Base-by-base conservation (phyloP, 1,140 invertebrate genomes). In the Drosophila suzukii region DNA sequence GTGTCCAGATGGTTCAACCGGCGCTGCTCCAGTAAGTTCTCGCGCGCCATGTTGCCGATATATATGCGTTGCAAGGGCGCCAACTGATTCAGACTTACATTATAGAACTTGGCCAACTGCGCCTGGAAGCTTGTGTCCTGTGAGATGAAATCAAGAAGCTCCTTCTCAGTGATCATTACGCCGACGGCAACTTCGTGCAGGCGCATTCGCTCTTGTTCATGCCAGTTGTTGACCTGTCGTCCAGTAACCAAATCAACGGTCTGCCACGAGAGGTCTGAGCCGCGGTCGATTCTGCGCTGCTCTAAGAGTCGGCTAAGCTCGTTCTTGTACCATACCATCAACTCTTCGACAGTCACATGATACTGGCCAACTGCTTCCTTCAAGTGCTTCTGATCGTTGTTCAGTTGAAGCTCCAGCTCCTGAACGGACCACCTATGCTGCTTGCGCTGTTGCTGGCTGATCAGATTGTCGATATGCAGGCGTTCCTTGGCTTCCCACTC, bases 381-480 rank as follows among this genome's bases (percentile, higher is more conserved):
- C 20, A 92, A 27, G 50, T 83, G 89, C n/a, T 68, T 51, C 6
- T 73, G 75, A 50, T 92, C 91, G 5, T 89, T 72, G 10, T 68
- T 44, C 27, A 92, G 41, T 7, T 75, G 72, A 4, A 83, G 15
- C 36, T 75, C 66, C 11, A 92, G 38, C 43, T 92, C 91, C 38
- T 92, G 85, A 10, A 90, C 75, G 30, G 82, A 85, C 88, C 88
- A 92, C 50, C 81, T 78, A 0, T 78, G 73, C n/a, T 81, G 88
- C 12, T 84, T 81, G 7, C 84, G 75, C 10, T 76, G 36, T 24
- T 74, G 81, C 15, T 91, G 77, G n/a, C 79, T 72, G 13, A 91
- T 80, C 36, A 91, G 49, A 41, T 91, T 71, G 27, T 91, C 83
- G 4, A 92, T 78, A 27, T 90, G 59, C 0, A 76, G 12, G 11